Percentiles rank a stretch among this genome's conserved stretches.
These are phyloP conservation scores for Cerastis rubricosa DNA, from an alignment of 2,888 invertebrate species.

Conservation along the genomic window DNA sequence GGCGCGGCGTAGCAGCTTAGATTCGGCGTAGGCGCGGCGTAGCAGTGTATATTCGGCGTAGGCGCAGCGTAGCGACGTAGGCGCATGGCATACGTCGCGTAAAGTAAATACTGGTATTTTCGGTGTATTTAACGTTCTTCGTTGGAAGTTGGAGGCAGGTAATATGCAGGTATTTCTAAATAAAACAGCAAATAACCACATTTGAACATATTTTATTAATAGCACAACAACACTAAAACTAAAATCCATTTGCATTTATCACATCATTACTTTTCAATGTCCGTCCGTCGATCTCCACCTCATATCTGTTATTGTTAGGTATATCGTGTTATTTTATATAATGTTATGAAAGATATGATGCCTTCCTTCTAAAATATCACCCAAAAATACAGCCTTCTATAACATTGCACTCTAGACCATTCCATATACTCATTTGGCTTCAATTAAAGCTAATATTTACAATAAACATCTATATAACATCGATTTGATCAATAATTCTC, in stretches of 20 bases:
- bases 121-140: not conserved
- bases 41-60: not conserved
- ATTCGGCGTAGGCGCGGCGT: not conserved
- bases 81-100: not conserved
- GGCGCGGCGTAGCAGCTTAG: not conserved
- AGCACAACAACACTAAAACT: constrained; percentile 90
- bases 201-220: constrained; percentile 90
- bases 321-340: constrained; percentile 77
- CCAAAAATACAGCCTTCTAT: constrained; percentile 91
- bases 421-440: constrained; percentile 82
- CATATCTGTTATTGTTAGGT: constrained; percentile 62
- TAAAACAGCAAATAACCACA: constrained; percentile 80
- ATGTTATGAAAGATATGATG: constrained; percentile 88
- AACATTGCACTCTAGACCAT: constrained; percentile 83
- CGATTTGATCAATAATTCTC: constrained; percentile 90
- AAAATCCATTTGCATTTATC: constrained; percentile 84
- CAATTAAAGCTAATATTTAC: constrained; percentile 86
- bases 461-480: constrained; percentile 91
- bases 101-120: not conserved
- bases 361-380: constrained; percentile 88
- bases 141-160: not conserved
- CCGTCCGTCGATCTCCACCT: constrained; percentile 58
- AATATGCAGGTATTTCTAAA: constrained; percentile 21
- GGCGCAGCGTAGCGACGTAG: not conserved
- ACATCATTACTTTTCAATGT: constrained; percentile 84